Evolutionary conservation across 2,113 vertebrate genomes (phyloP).

Genomic region (Lathamus discolor): DNA sequence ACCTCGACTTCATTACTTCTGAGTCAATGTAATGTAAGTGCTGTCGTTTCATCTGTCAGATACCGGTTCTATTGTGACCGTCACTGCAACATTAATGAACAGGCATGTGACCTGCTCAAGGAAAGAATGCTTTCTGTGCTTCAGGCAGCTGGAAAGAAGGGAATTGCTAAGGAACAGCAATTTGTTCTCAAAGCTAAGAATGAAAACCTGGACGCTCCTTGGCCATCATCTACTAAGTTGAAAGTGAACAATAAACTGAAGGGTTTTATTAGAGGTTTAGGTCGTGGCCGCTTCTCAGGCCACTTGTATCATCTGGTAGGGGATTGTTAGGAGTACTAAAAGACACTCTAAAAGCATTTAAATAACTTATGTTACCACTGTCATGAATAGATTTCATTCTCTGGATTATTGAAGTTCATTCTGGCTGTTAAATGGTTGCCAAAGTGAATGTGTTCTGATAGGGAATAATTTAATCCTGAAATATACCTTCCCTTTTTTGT

Average conservation of each 20-base stretch:
- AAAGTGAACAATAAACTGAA: background rate
- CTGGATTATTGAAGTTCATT: background rate
- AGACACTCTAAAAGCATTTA: background rate
- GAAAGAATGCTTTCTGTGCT: background rate
- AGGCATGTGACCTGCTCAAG: background rate
- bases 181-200: background rate
- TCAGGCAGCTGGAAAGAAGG: background rate
- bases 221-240: background rate
- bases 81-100: conserved; percentile 52
- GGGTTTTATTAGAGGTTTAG: background rate
- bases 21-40: background rate
- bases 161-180: background rate
- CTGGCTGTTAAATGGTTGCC: background rate
- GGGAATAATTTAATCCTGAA: background rate
- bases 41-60: background rate
- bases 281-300: background rate
- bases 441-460: background rate
- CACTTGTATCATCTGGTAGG: background rate
- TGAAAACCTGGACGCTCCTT: background rate
- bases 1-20: background rate
- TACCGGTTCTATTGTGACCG: conserved; percentile 3
- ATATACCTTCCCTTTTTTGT: background rate
- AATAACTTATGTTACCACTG: background rate
- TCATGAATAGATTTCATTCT: background rate
- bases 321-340: background rate